Evolutionary conservation across 2,113 vertebrate species (phyloP), one percentile per base, ranked within the genome.

Genomic region (Tachuris rubrigastra): DNA sequence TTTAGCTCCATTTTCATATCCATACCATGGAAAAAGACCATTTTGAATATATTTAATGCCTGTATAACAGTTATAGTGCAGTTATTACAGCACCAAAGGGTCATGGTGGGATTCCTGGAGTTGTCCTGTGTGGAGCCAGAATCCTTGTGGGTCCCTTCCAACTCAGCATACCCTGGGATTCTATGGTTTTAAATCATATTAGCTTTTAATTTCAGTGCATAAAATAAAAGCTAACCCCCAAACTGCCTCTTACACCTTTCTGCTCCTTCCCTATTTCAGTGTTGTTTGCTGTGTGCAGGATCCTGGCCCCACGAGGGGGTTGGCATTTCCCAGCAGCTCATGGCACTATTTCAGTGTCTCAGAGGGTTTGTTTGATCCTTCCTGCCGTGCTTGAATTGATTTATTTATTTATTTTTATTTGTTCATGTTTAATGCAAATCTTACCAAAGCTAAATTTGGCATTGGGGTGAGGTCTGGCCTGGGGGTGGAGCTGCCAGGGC

Each of bases 281-380:
- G 62, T 37, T 69, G 8, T 67, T 37, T 82, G 65, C 72, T 44
- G 15, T 27, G 69, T 4, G 46, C 49, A 33, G 60, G 52, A 31
- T 66, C 46, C 39, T 13, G 39, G n/a, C 68, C 86, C 39, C 2
- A 0, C 12, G 4, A 18, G 11, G 62, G 63, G n/a, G 27, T 20
- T 68, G 30, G 69, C 42, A 14, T 84, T 69, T 78, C 94, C 15
- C 79, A 85, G 92, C 62, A 65, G 76, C 42, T 93, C 7, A 0
- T 46, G 60, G 30, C 78, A 58, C 30, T 3, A 0, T 74, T 55
- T 63, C 62, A 11, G 1, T 73, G 49, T 68, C 73, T 94, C 74
- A 47, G 58, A 74, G 91, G 76, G 10, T 72, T 93, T 33, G 41
- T 62, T 76, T 92, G 85, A 56, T 83, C 91, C 91, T 90, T 78